A percentile compares a stretch with the other conserved stretches of the same genome.
phyloP scores from a whole-genome alignment of 2,113 vertebrate genomes.

The Pampusana beccarii region DNA sequence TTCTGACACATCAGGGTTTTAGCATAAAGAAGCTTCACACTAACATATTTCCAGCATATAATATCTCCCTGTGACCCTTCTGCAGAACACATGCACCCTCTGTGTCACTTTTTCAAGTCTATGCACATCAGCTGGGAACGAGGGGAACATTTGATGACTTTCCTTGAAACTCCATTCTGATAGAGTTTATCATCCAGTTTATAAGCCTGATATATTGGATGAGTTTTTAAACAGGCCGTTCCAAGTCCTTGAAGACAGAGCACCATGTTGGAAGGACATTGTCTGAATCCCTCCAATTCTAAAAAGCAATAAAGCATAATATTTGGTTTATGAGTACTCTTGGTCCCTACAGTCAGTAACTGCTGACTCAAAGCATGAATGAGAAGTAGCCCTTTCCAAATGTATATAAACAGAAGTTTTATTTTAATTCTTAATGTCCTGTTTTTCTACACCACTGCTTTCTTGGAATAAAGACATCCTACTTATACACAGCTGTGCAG shows the following conservation, averaged over 20 bases:
- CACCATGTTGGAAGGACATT: background rate
- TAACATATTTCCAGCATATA: background rate
- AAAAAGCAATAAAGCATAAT: background rate
- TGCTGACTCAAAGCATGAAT: background rate
- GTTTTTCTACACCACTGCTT: background rate
- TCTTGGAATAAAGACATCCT: background rate
- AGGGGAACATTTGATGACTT: background rate
- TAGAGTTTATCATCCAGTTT: background rate
- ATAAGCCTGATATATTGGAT: background rate
- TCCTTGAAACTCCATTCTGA: background rate
- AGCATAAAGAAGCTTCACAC: fast-evolving
- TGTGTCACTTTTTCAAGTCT: background rate
- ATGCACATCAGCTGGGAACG: background rate
- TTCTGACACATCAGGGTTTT: background rate
- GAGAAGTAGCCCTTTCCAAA: background rate
- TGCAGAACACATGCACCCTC: background rate
- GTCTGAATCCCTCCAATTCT: background rate
- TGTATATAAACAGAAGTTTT: background rate
- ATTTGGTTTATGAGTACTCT: background rate
- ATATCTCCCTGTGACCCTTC: background rate
- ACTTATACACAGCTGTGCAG: background rate
- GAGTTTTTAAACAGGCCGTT: background rate
- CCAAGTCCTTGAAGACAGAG: background rate
- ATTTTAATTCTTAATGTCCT: background rate
- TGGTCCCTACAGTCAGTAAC: background rate